Percentiles rank a stretch among this genome's conserved stretches.
These are phyloP conservation scores for Drosophila pseudotalamancana DNA, from an alignment of 2,888 invertebrate species.

Conservation along the genomic window DNA sequence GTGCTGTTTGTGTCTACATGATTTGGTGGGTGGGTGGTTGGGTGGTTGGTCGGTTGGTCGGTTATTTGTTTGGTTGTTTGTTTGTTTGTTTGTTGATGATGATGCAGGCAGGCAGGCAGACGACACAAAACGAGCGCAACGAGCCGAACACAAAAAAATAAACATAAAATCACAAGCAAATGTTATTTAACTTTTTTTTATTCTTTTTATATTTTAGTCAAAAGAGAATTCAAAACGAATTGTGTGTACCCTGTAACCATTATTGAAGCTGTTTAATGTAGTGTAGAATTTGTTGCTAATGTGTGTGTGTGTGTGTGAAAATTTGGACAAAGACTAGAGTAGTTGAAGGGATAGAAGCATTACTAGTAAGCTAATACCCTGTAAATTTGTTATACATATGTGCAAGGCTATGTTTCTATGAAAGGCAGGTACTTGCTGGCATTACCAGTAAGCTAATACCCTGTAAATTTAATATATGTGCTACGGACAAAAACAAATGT, in stretches of 20 bases:
- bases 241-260: slow-evolving; percentile 35
- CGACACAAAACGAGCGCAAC: slow-evolving; percentile 75
- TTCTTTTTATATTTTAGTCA: slow-evolving; percentile 22
- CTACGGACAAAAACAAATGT: too few species aligned
- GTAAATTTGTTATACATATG: background rate
- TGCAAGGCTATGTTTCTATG: too few species aligned
- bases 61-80: slow-evolving; percentile 6
- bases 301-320: background rate
- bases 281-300: background rate
- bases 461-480: too few species aligned
- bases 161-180: slow-evolving; percentile 73
- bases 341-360: background rate
- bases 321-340: background rate
- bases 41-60: slow-evolving; percentile 29
- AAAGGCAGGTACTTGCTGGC: too few species aligned
- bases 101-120: slow-evolving; percentile 51
- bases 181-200: slow-evolving; percentile 60
- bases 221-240: background rate
- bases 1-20: slow-evolving; percentile 76
- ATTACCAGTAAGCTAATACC: too few species aligned
- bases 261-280: background rate
- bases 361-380: background rate
- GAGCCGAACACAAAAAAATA: slow-evolving; percentile 54
- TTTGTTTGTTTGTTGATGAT: slow-evolving; percentile 45
- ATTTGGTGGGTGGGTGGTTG: slow-evolving; percentile 23